These are phyloP conservation scores for Synanthedon vespiformis DNA, from an alignment of 2,888 invertebrate genomes.

Conservation along the genomic window DNA sequence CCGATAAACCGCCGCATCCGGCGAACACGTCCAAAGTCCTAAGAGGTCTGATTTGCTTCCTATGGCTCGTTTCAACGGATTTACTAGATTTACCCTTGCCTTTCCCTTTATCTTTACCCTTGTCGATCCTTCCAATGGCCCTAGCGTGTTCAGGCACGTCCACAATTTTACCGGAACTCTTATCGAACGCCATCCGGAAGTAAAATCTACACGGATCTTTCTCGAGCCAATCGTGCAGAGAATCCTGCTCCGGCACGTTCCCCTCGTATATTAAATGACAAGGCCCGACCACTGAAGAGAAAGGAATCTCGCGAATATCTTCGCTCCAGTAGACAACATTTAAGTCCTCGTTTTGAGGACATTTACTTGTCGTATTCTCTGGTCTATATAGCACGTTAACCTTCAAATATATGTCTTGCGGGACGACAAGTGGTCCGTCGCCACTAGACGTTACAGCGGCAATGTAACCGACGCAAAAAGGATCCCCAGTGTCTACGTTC, in stretches of 20 bases:
- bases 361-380: conserved; percentile 77
- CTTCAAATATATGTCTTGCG: conserved; percentile 73
- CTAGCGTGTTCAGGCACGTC: conserved; percentile 74
- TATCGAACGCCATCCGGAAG: conserved; percentile 77
- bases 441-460: conserved; percentile 71
- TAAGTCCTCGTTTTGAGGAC: conserved; percentile 74
- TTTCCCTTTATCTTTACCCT: conserved; percentile 75
- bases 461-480: conserved; percentile 81
- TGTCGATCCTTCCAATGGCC: conserved; percentile 70
- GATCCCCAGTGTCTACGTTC: conserved; percentile 78
- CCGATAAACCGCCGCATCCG: conserved; percentile 86
- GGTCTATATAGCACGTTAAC: conserved; percentile 81
- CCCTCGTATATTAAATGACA: conserved; percentile 77
- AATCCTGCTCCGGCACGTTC: conserved; percentile 62
- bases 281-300: conserved; percentile 74
- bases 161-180: conserved; percentile 59
- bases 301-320: conserved; percentile 74
- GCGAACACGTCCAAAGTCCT: conserved; percentile 85
- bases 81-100: conserved; percentile 75
- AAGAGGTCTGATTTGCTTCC: conserved; percentile 60
- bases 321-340: conserved; percentile 84
- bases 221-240: conserved; percentile 71
- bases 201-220: conserved; percentile 79
- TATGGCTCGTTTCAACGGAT: conserved; percentile 19
- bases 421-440: conserved; percentile 58